Evolutionary conservation across 2,797 vertebrate species (phyloP), one percentile per base, ranked within the genome.

Genomic region (Chromobotia macracanthus): DNA sequence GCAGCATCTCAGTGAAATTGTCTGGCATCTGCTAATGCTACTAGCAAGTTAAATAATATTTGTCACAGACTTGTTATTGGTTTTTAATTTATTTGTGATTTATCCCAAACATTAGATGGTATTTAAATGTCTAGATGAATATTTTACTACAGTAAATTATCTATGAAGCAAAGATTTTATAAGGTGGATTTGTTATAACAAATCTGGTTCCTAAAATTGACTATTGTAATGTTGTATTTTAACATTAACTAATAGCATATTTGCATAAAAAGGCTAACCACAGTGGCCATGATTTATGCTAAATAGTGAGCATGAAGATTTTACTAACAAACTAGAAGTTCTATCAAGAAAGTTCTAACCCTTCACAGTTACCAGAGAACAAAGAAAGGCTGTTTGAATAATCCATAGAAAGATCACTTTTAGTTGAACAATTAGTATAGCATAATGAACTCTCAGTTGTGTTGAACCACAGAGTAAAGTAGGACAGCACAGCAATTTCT

Each of bases 311-410:
- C 50, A 51, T 51, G 18, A 15, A 60, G 23, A 12, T 2, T 21
- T 1, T 53, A 18, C 51, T 1, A 60, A 31, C 48, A 70, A 53
- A 19, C 18, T 10, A 55, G 18, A 38, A 55, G 12, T 71, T 75
- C 13, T 38, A 25, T 4, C 6, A 31, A 46, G 2, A 68, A 48
- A 48, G 9, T 31, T 11, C 16, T 58, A 64, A 77, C 35, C 16
- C 74, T 51, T 21, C 44, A 35, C 6, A 50, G 9, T 5, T 67
- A 31, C 15, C 50, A 46, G 19, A 68, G 23, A 48, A 56, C 31
- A 66, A 56, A 77, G 23, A 68, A 25, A 18, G 23, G 11, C 75
- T 46, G 8, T 48, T 3, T 55, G 35, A 76, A 67, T 67, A 76
- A 67, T 67, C 51, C 35, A 76, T 46, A 46, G 18, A 46, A 44